Evolutionary conservation across 1,140 invertebrate species (phyloP), one percentile per base, ranked within the genome.

Genomic region (Sinella curviseta): DNA sequence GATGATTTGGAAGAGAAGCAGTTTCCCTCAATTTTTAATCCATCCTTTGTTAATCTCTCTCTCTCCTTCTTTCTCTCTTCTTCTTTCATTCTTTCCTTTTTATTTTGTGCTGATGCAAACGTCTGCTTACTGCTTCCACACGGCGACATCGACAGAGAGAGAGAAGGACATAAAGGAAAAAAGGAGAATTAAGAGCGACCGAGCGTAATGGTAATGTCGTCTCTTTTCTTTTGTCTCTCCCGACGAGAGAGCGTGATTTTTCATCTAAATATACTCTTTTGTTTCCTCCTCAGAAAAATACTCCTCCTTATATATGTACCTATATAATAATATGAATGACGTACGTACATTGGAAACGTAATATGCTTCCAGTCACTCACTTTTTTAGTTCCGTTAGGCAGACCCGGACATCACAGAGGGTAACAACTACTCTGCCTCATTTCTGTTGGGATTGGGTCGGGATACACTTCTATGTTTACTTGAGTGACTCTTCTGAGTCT

Each of bases 241-340:
- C 39, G 39, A 48, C 39, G 57, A 26, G 65, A 70, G 80, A 78
- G 80, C 82, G 82, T 83, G 82, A 83, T 83, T 83, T 83, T 83
- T 83, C 82, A 83, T 81, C 78, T 83, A 83, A 83, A 83, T 83
- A 78, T 60, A 76, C 80, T 81, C 77, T 81, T 78, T 80, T 82
- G 79, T 80, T 70, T 74, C 36, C 33, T 39, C 34, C 55, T 31
- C 70, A 28, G 57, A 17, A 48, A 17, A 4, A 48, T 4, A 48
- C 39, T 48, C 39, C 17, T 48, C 39, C 17, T 4, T 48, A n/a
- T n/a, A n/a, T n/a, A n/a, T n/a, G n/a, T n/a, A 8, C 39, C 39
- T 8, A 48, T 48, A 4, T 48, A 4, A 48, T 48, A 8, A 48
- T 48, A 48, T 48, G 39, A 8, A 48, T 48, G 39, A 48, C 17